phyloP scores from a whole-genome alignment of 2,113 vertebrate species.

The Scartelaos histophorus region DNA sequence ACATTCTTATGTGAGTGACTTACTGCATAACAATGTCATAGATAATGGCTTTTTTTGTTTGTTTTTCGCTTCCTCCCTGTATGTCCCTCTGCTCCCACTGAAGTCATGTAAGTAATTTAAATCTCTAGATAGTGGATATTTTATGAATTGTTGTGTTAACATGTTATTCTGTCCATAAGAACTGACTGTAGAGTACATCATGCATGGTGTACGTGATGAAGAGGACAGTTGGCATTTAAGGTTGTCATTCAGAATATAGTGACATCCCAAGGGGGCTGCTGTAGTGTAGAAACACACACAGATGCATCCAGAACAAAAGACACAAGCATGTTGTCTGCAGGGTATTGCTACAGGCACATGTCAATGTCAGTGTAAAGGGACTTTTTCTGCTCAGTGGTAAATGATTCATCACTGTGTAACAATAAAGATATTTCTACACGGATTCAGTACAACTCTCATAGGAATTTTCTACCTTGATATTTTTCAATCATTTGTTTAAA shows the following conservation, averaged over 20 bases:
- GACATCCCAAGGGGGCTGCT: conserved; percentile 30
- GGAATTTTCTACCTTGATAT: neutral
- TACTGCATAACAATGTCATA: neutral
- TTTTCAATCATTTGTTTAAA: neutral
- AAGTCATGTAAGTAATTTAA: neutral
- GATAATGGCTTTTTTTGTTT: neutral
- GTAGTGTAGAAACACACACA: conserved; percentile 15
- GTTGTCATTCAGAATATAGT: conserved; percentile 52
- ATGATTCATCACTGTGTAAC: neutral
- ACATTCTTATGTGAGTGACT: neutral
- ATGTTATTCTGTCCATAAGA: conserved; percentile 18
- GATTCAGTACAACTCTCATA: neutral
- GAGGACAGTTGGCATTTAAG: conserved; percentile 60
- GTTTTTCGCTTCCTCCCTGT: neutral
- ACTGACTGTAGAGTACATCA: conserved; percentile 52
- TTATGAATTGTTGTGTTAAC: conserved; percentile 9
- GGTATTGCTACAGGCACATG: conserved; percentile 43
- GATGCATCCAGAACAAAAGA: conserved; percentile 17
- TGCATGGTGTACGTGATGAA: conserved; percentile 41
- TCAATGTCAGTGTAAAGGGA: conserved; percentile 37
- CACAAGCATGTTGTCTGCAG: conserved; percentile 22
- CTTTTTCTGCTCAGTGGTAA: conserved; percentile 19
- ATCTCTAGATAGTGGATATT: neutral
- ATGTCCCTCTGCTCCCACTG: neutral
- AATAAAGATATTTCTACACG: neutral